A percentile compares a stretch with the other conserved stretches of the same genome.
These are phyloP conservation scores for Daubentonia madagascariensis DNA, from an alignment of 2,113 vertebrate genomes.

Conservation along the genomic window DNA sequence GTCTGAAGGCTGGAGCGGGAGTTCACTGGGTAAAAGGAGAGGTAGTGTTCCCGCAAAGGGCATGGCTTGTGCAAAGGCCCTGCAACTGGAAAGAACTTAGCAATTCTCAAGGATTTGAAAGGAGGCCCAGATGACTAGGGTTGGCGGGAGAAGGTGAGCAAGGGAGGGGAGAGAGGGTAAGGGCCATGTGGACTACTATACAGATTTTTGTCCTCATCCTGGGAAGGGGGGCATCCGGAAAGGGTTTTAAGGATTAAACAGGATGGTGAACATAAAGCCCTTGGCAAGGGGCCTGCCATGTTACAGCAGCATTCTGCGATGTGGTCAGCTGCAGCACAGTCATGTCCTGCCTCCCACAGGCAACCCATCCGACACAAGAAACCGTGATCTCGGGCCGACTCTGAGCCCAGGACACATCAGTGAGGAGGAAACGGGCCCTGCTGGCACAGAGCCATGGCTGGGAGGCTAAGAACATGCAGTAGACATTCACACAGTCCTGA, in stretches of 20 bases:
- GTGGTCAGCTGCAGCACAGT: accelerated
- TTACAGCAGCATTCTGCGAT: accelerated
- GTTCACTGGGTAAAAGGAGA: background rate
- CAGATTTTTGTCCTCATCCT: background rate
- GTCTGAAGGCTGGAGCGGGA: background rate
- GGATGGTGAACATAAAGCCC: background rate
- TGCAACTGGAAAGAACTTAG: background rate
- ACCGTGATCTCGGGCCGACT: accelerated
- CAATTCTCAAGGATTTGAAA: background rate
- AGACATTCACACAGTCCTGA: background rate
- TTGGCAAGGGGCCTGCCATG: background rate
- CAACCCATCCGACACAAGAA: background rate
- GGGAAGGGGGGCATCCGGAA: background rate
- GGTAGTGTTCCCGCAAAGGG: background rate
- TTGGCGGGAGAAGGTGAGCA: background rate
- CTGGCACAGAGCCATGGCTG: accelerated
- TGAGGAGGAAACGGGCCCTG: background rate
- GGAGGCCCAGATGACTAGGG: background rate
- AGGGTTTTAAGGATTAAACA: background rate
- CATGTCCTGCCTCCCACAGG: background rate
- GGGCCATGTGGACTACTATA: background rate
- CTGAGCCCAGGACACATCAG: too few relatives aligned
- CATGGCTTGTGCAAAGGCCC: background rate
- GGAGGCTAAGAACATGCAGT: background rate
- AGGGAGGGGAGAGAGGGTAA: background rate